Percentiles rank a stretch among this genome's conserved stretches.
These are phyloP conservation scores for Misgurnus anguillicaudatus DNA, from an alignment of 2,113 vertebrate genomes.

Conservation along the genomic window DNA sequence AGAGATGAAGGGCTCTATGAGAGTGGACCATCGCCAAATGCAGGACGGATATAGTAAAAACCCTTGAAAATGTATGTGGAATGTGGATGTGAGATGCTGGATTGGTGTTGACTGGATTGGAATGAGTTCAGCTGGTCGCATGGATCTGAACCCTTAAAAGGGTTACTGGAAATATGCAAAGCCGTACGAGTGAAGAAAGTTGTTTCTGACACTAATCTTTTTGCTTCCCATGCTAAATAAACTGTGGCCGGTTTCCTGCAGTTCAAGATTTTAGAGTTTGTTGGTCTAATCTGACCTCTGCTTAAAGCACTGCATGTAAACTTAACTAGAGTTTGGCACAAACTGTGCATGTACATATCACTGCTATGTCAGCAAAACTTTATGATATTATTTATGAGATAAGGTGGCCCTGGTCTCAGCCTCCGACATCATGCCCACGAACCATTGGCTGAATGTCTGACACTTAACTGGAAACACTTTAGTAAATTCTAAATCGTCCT, in stretches of 20 bases:
- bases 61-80: constrained; percentile 5
- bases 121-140: constrained; percentile 4
- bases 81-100: neutral
- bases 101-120: neutral
- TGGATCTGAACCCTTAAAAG: constrained; percentile 26
- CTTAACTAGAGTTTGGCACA: neutral
- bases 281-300: constrained; percentile 23
- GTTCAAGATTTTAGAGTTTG: constrained; percentile 27
- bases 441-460: too few relatives aligned
- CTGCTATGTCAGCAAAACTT: neutral
- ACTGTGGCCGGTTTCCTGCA: neutral
- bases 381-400: neutral
- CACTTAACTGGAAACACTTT: too few relatives aligned
- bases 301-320: constrained; percentile 22
- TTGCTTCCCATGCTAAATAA: constrained; percentile 43
- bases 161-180: constrained; percentile 54
- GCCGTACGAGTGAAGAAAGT: constrained; percentile 35
- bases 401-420: too few relatives aligned
- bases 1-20: constrained; percentile 6
- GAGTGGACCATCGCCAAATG: constrained; percentile 10
- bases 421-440: too few relatives aligned
- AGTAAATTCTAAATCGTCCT: too few relatives aligned
- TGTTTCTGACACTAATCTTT: constrained; percentile 49
- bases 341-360: neutral
- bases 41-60: constrained; percentile 20